Evolutionary conservation across 1,140 invertebrate species (phyloP).

Genomic region (Diachasmimorpha longicaudata): DNA sequence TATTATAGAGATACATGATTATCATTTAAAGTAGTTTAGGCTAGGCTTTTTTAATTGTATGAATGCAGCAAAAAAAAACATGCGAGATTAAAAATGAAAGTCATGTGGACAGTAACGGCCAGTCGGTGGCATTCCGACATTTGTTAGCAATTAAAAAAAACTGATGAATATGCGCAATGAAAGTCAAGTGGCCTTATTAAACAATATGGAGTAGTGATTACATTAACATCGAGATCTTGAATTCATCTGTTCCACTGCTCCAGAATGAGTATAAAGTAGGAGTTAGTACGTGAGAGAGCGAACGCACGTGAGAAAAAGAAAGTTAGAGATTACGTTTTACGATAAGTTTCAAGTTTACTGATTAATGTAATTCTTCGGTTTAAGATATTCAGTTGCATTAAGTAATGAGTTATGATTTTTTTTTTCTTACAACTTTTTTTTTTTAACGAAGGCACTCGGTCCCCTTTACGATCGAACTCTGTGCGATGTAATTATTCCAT

Average conservation of each 20-base stretch:
- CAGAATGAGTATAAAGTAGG: not conserved
- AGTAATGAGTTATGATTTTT: constrained; percentile 34
- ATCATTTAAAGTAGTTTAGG: constrained; percentile 41
- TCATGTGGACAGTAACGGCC: not conserved
- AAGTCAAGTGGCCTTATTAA: constrained; percentile 24
- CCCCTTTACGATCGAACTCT: constrained; percentile 62
- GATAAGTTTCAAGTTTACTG: constrained; percentile 40
- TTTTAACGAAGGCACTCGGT: constrained; percentile 58
- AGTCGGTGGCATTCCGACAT: constrained; percentile 19
- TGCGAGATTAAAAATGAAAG: not conserved
- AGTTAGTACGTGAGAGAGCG: not conserved
- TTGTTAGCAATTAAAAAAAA: not conserved
- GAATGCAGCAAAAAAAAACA: constrained; percentile 33
- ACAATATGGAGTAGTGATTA: not conserved
- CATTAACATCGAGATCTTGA: not conserved
- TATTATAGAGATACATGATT: constrained; percentile 51
- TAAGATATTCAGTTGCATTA: constrained; percentile 33
- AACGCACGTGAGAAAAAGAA: constrained; percentile 18
- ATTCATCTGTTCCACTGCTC: not conserved
- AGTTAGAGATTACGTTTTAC: constrained; percentile 39
- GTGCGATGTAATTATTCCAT: constrained; percentile 51
- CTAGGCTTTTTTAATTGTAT: constrained; percentile 37
- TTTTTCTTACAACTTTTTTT: constrained; percentile 6
- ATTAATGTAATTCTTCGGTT: constrained; percentile 28
- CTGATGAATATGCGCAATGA: not conserved